A percentile compares a stretch with the other conserved stretches of the same genome.
phyloP scores from a whole-genome alignment of 2,888 invertebrate genomes.

The Aphidoletes aphidimyza region DNA sequence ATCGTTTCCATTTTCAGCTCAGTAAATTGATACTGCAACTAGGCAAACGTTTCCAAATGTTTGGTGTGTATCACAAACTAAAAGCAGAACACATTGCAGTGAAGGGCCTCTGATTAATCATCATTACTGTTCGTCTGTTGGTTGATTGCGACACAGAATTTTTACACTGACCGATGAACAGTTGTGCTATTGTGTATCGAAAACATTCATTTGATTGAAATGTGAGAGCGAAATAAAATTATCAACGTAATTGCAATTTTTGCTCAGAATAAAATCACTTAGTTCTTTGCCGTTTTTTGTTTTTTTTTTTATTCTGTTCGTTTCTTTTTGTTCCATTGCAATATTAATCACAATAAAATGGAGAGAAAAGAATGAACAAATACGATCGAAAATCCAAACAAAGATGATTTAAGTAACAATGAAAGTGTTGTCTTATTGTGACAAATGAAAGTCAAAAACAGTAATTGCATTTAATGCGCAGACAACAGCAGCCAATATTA shows the following conservation, averaged over 20 bases:
- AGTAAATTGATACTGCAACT: slow-evolving; percentile 1
- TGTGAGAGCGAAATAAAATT: background rate
- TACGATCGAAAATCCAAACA: background rate
- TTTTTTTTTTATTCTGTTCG: background rate
- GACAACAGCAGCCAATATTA: background rate
- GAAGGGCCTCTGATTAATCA: background rate
- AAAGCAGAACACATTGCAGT: background rate
- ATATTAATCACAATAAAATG: background rate
- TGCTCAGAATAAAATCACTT: background rate
- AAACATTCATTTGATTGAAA: background rate
- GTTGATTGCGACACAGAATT: no score
- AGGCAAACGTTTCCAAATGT: background rate
- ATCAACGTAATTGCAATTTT: slow-evolving; percentile 16
- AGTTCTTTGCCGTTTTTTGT: background rate
- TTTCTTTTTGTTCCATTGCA: no score
- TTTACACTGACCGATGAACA: background rate
- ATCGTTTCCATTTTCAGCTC: background rate
- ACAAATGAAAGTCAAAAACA: slow-evolving; percentile 16
- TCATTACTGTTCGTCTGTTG: no score
- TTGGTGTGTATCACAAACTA: no score
- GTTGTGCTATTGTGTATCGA: background rate
- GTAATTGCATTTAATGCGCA: background rate
- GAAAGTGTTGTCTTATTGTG: slow-evolving; percentile 21
- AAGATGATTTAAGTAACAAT: background rate
- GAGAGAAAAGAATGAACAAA: background rate